Conservation (phyloP, 2,888 invertebrate genomes). For the Marronus borbonicus region DNA sequence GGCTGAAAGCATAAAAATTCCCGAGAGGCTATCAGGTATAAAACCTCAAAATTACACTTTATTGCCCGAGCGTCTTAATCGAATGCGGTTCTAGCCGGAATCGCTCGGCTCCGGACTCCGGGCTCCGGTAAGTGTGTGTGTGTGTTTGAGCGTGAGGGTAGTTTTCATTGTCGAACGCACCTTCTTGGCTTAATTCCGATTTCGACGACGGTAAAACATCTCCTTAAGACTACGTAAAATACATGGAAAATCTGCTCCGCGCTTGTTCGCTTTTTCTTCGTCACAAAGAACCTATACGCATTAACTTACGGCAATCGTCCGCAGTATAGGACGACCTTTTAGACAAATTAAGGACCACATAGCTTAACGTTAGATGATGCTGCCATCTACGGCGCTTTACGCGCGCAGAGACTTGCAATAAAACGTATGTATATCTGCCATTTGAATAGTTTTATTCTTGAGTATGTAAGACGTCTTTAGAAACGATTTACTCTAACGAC, state of each 20-base stretch:
- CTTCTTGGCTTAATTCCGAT: constrained; percentile 34
- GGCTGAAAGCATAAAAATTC: constrained; percentile 50
- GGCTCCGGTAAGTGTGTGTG: constrained; percentile 39
- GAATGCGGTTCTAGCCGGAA: constrained; percentile 48
- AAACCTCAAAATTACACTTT: constrained; percentile 52
- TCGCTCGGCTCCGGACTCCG: neutral
- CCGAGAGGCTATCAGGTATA: constrained; percentile 52
- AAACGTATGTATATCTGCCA: no score
- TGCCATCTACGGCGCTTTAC: neutral
- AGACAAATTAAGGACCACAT: constrained; percentile 10
- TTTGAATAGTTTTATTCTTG: no score
- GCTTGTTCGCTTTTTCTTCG: constrained; percentile 24
- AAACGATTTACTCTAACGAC: no score
- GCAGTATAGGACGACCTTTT: constrained; percentile 1
- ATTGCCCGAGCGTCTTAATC: constrained; percentile 51
- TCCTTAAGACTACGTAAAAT: constrained; percentile 43
- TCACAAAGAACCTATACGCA: constrained; percentile 28
- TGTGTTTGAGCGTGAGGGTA: constrained; percentile 37
- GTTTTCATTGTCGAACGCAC: constrained; percentile 46
- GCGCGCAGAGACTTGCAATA: no score
- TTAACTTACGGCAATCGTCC: neutral
- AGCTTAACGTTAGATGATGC: neutral
- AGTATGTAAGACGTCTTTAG: no score
- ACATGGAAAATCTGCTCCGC: constrained; percentile 35
- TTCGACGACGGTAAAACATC: constrained; percentile 44